Evolutionary conservation across 1,140 invertebrate genomes (phyloP).

Genomic region (Saccostrea glomerata): DNA sequence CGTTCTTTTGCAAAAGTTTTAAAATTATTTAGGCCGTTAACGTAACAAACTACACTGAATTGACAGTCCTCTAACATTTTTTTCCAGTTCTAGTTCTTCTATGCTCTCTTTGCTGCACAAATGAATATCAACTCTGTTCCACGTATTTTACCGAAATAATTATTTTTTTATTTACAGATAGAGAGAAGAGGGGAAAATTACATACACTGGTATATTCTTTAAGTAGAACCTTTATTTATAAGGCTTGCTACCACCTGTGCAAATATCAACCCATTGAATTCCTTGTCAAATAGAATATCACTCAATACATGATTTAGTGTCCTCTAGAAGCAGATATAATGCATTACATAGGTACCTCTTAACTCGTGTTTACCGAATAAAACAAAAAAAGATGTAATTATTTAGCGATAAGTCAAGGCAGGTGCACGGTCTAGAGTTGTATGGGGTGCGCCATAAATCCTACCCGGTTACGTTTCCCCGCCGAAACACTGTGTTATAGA

Average conservation of each 20-base stretch:
- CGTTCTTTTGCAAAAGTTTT: neutral
- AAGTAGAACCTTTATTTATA: slow-evolving; percentile 15
- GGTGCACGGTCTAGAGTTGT: neutral
- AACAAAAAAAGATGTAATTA: slow-evolving; percentile 30
- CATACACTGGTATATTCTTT: slow-evolving; percentile 14
- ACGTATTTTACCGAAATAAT: neutral
- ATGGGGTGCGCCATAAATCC: slow-evolving; percentile 11
- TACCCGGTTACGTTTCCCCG: neutral
- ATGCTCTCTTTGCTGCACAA: neutral
- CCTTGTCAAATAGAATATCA: slow-evolving; percentile 31
- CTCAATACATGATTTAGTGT: slow-evolving; percentile 15
- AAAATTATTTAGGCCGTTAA: neutral
- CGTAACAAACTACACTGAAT: neutral
- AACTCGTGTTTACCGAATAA: slow-evolving; percentile 16
- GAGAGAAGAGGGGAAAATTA: neutral
- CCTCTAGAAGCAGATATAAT: slow-evolving; percentile 8
- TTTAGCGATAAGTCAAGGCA: slow-evolving; percentile 27
- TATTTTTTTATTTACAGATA: slow-evolving; percentile 17
- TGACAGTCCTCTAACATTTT: neutral
- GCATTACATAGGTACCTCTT: slow-evolving; percentile 14
- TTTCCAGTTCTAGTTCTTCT: neutral
- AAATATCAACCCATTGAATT: slow-evolving; percentile 3
- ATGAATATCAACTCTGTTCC: slow-evolving; percentile 14
- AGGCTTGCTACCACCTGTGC: slow-evolving; percentile 12
- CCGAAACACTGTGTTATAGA: neutral